Percentiles rank a stretch among this genome's conserved stretches.
phyloP scores from a whole-genome alignment of 2,888 invertebrate genomes.

The Callinectes sapidus region DNA sequence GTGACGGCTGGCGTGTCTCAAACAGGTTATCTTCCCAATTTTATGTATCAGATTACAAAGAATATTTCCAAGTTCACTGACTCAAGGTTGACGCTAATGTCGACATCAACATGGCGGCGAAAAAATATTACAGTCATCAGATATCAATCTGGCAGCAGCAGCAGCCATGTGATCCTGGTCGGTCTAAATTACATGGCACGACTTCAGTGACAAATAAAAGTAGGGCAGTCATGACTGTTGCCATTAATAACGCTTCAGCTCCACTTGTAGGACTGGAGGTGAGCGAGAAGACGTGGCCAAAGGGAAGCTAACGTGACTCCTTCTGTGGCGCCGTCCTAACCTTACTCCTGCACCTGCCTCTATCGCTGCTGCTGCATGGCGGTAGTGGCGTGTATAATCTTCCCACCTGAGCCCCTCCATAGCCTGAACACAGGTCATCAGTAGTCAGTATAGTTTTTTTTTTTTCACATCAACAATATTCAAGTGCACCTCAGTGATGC shows the following conservation, averaged over 20 bases:
- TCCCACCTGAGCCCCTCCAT: not conserved
- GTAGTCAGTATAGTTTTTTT: not conserved
- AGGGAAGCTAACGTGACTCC: not conserved
- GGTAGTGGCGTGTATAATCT: not conserved
- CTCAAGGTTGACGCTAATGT: slow-evolving; percentile 1
- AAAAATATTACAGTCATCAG: not conserved
- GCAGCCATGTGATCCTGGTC: not conserved
- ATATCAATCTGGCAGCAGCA: not conserved
- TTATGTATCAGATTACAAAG: slow-evolving; percentile 6
- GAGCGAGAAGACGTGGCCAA: not conserved
- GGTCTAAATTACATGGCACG: not conserved
- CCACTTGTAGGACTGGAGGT: not conserved
- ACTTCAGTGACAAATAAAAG: not conserved
- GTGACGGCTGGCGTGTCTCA: slow-evolving; percentile 1
- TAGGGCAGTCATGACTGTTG: not conserved
- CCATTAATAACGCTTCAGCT: not conserved
- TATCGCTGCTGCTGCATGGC: not conserved
- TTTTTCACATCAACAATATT: not conserved
- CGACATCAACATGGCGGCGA: not conserved
- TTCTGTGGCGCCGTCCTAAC: not conserved
- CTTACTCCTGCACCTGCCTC: not conserved
- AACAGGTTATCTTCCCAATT: not conserved
- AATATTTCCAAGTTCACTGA: slow-evolving; percentile 13
- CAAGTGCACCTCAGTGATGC: not conserved
- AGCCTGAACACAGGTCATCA: not conserved